Base-by-base conservation (phyloP, 2,113 vertebrate genomes). In the Himantopus leucocephalus region DNA sequence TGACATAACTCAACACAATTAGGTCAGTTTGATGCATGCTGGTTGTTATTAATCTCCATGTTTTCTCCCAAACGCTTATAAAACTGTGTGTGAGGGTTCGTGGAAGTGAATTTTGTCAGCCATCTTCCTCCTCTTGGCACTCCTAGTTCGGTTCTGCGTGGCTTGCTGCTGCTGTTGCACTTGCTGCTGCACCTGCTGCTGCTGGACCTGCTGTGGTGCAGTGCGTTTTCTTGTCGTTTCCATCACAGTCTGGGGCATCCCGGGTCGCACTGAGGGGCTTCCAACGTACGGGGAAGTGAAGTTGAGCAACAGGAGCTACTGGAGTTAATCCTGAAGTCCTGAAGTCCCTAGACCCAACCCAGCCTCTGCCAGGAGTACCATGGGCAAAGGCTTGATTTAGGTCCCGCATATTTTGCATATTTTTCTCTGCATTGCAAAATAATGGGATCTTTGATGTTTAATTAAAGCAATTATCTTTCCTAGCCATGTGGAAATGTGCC, bases 161-260 rank as follows among this genome's bases (percentile, higher is more conserved):
- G 98, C 97, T 88, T 98, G 98, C 95, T 98, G 98, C 96, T 98
- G 98, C 95, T 98, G 97, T 26, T 98, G 98, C 93, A 98, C 98
- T 88, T 99, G 98, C 96, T 98, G 98, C 94, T 98, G 97, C 80
- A 98, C 98, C 96, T 98, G 98, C 97, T 98, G 99, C 68, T 98
- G 99, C 66, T 98, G 98, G 92, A 99, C 99, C 97, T 99, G 99
- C 93, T 99, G 99, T 27, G 99, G 98, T 71, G 99, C 99, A 10
- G 99, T 98, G 60, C 99, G 98, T 97, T 99, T 99, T 34, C 99
- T 98, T 50, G 99, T 99, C 73, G 99, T 98, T 96, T 99, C 99
- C 99, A 99, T 99, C 97, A 99, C 98, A 3, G 98, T 97, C 96
- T 98, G 97, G 84, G 99, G 99, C 97, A 99, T 98, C 90, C 99